Conservation (phyloP, 2,888 invertebrate species). For the Eupithecia centaureata region DNA sequence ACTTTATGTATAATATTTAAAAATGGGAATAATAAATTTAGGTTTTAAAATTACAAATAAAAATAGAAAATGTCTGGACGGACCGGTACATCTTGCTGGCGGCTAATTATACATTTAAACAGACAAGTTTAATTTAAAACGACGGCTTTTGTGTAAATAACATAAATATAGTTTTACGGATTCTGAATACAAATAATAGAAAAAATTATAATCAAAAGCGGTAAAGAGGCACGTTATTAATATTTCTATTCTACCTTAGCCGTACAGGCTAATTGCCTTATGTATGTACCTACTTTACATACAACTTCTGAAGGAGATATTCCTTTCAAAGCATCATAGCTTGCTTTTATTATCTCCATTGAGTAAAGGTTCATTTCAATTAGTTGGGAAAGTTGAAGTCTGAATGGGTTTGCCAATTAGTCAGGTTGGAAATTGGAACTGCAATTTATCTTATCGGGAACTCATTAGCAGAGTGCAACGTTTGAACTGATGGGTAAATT, state of each 20-base stretch:
- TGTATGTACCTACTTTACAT: not conserved
- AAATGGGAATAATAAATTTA: no score
- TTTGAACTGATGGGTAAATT: constrained; percentile 5
- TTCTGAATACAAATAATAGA: not conserved
- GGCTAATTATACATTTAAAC: no score
- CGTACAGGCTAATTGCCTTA: not conserved
- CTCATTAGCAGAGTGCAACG: constrained; percentile 21
- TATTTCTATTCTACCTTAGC: no score
- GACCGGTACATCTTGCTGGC: no score
- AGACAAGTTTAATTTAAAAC: no score
- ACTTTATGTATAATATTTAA: no score
- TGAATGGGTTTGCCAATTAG: constrained; percentile 35
- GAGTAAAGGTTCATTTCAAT: constrained; percentile 36
- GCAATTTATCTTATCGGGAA: constrained; percentile 26
- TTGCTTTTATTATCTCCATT: constrained; percentile 11
- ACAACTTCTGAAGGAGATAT: not conserved
- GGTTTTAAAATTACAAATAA: no score
- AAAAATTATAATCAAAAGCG: not conserved
- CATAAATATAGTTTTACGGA: no score
- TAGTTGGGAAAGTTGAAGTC: constrained; percentile 35
- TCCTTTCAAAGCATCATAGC: not conserved
- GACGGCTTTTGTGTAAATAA: no score
- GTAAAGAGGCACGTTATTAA: not conserved
- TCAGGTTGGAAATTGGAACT: constrained; percentile 31
- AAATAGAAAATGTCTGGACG: no score